Evolutionary conservation across 1,140 invertebrate genomes (phyloP).

Genomic region (Akabosia matsudoensis): DNA sequence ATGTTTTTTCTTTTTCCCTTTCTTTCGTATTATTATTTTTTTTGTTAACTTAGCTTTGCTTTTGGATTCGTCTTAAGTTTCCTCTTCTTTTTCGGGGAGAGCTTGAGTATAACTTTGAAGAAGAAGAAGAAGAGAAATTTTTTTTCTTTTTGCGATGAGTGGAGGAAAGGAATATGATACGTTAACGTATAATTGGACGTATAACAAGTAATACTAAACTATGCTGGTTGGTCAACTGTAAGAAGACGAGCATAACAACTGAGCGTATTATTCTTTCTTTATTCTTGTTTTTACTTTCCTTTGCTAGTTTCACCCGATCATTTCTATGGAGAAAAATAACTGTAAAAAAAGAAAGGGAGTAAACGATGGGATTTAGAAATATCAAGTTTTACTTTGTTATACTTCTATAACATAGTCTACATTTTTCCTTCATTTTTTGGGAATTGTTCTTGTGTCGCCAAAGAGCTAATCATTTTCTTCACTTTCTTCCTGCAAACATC

Average conservation of each 20-base stretch:
- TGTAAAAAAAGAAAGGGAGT: no score
- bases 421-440: no score
- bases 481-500: no score
- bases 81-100: neutral
- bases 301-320: conserved; percentile 7
- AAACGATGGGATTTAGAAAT: no score
- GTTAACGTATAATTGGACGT: conserved; percentile 33
- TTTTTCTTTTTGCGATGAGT: conserved; percentile 28
- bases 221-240: no score
- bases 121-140: no score
- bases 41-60: conserved; percentile 2
- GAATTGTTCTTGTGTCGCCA: no score
- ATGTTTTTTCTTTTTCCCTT: conserved; percentile 31
- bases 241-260: conserved; percentile 15
- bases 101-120: conserved; percentile 34
- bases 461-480: no score
- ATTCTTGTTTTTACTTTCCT: neutral
- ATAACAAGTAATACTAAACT: no score
- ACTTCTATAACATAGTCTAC: no score
- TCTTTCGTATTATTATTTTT: neutral
- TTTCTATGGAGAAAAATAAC: no score
- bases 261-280: neutral
- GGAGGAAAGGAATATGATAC: conserved; percentile 32
- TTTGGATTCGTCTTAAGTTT: neutral
- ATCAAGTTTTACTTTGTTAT: no score